Evolutionary conservation across 2,113 vertebrate species (phyloP), one percentile per base, ranked within the genome.

Genomic region (Malurus cyaneus): DNA sequence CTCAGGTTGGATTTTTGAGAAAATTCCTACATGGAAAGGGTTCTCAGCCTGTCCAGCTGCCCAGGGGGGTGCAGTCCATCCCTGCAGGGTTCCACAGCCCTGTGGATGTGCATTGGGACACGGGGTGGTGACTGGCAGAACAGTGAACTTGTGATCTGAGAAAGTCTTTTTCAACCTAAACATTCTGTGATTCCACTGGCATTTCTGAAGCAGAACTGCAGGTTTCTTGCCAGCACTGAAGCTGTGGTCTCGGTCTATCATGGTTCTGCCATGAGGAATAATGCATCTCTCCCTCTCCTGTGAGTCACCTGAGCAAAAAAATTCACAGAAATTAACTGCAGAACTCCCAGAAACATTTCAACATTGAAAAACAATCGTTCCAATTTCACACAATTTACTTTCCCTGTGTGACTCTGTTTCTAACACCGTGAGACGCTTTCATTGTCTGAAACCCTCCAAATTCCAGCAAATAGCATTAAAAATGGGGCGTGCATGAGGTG

Each of bases 11-110:
- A 17, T 3, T 20, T 11, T 7, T 0, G 1, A 9, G 2, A 6
- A 20, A 44, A 2, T 24, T 80, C 2, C 14, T 5, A 4, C 6
- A 2, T 3, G 2, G 28, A 39, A 89, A 39, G 5, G 5, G 0
- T 0, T 44, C 5, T 4, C 46, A 66, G 18, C 67, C 15, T 59
- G 60, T 21, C 4, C 8, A 23, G 59, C 36, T 73, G 36, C 44
- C 44, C 59, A 52, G 32, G 14, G 8, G 1, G 41, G 0, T 52
- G 32, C 13, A 60, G 3, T 47, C 14, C 54, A 18, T 61, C 12
- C 29, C 20, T 21, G 11, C 20, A 18, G 8, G 20, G 14, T 61
- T 66, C 53, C 2, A 61, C 34, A 39, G 1, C n/a, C 1, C 0
- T 8, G 56, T 62, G 24, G 29, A 49, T 47, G 41, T 79, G 65